Evolutionary conservation across 1,140 invertebrate genomes (phyloP), one percentile per base, ranked within the genome.

Genomic region (Drosophila mojavensis): DNA sequence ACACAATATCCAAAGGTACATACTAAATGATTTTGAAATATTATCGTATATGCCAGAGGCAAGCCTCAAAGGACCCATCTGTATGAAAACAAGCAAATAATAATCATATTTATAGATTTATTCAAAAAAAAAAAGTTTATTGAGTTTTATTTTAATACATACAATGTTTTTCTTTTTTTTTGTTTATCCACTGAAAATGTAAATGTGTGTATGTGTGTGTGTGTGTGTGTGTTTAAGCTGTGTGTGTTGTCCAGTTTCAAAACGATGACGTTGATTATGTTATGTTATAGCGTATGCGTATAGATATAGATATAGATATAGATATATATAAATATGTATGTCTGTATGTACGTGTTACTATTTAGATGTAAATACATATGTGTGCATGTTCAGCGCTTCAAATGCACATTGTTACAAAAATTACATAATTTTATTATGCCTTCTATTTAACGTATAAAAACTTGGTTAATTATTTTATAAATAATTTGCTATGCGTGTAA

Each of bases 351-450:
- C 43, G 39, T 51, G 17, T 66, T 62, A 61, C 59, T 62, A 69
- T 67, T 60, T 59, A 64, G 39, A 70, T 63, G 61, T 69, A 53
- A 54, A n/a, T n/a, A n/a, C n/a, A 55, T 69, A 69, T 53, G 65
- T 61, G 26, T 61, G 13, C 51, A 7, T 65, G 62, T 65, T 24
- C 30, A 67, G 41, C 58, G 30, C 48, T 50, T 10, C 13, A 67
- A 59, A 67, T 48, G 54, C 30, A 58, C 54, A 39, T 30, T 24
- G 51, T 41, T 36, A 59, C 43, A 62, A 63, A 59, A 70, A 70
- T 50, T 6, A 64, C 67, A 70, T 70, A 70, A 70, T 70, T 70
- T 55, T 17, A 70, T 70, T 70, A 70, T 70, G 67, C 60, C 58
- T 63, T 55, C 60, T 70, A 55, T 70, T 53, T 63, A 63, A 70